Evolutionary conservation across 23 tunicate species (phyloP), one percentile per base, ranked within the genome.

Genomic region (Styela clava): DNA sequence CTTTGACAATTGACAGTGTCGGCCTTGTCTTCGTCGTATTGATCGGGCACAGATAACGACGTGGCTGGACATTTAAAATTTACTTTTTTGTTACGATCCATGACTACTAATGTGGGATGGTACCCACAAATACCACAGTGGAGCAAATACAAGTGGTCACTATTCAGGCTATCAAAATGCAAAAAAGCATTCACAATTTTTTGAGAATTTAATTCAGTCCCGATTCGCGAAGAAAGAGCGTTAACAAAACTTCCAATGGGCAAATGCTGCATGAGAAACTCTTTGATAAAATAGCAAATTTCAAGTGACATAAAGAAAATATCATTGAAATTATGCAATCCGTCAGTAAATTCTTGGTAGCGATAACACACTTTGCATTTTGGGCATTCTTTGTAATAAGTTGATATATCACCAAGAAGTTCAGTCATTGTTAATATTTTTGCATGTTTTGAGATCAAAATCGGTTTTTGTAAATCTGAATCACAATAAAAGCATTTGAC

Each of bases 251-350:
- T 73, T 28, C 52, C 78, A 52, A 73, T 73, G 16, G 78, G 78
- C 36, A 73, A 34, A 16, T 73, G 78, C 35, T 73, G 78, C 16
- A 34, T 18, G 7, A 73, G 52, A 52, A 51, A 33, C 1, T 32
- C 52, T 5, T 52, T 63, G 2, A 78, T 24, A 78, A 78, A 78
- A 21, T n/a, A 24, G 67, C 62, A 51, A 20, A 78, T 34, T 7
- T 78, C 81, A 1, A 78, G 12, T 2, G 32, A 51, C 2, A 78
- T 22, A 28, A 78, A 44, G 52, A 78, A 78, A 56, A 52, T 51
- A 32, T 78, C 81, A 78, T 78, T 78, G 9, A 78, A 78, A 61
- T 78, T 78, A 63, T 78, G 81, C 16, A 78, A 27, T 1, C 81
- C 68, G 20, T 36, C 34, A 16, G 33, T 27, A 22, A 12, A 73